Evolutionary conservation across 2,113 vertebrate genomes (phyloP), one percentile per base, ranked within the genome.

Genomic region (Sapayoa aenigma): DNA sequence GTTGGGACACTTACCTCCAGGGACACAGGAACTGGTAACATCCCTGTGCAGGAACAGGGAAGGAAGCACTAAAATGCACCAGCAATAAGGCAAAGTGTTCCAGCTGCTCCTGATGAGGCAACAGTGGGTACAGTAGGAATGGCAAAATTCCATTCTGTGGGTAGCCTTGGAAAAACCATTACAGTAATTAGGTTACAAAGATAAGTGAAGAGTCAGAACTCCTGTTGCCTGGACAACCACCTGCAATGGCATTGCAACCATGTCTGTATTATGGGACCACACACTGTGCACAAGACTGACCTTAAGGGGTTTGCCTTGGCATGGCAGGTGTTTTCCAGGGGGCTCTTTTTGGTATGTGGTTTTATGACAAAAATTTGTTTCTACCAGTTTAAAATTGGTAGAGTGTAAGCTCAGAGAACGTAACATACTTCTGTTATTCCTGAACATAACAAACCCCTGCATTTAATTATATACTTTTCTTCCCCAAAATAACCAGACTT

Each of bases 271-370:
- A 49, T 2, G 2, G 82, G 33, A 63, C 30, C 60, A 49, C n/a
- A 30, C 2, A 8, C 0, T 2, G 22, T 30, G 27, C 21, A 2
- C 37, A 35, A n/a, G 20, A 16, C 0, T 58, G 89, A 49, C 53
- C 58, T 63, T 4, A 10, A 35, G 0, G 1, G 58, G 15, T 14
- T 41, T 2, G 0, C 41, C 39, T 35, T 74, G 56, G 46, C 44
- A 23, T 0, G 14, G 14, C 33, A 21, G 31, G 22, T 11, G n/a
- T 4, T 62, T 24, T 18, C 56, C 58, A 24, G 0, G 27, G 41
- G 39, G 37, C 13, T 88, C 53, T 31, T 68, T 22, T 4, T 33
- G 28, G 9, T 12, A 9, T 4, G 44, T 6, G 58, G 21, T 28
- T 81, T 47, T 35, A 81, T 2, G 25, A 56, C 11, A 41, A 33